Evolutionary conservation across 2,113 vertebrate species (phyloP).

Genomic region (Otus sunia): DNA sequence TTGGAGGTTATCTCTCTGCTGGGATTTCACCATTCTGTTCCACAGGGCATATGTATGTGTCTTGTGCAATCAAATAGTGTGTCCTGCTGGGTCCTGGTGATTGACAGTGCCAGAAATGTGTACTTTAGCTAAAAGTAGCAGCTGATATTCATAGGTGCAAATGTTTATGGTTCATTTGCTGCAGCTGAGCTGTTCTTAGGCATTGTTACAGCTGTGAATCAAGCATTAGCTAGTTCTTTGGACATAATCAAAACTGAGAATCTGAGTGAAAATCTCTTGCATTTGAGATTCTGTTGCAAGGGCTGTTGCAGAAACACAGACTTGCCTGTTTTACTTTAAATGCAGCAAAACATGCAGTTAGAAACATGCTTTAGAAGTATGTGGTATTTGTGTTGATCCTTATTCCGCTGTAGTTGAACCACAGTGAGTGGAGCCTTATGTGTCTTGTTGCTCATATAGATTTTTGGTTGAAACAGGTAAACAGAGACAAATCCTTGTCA

Average conservation of each 20-base stretch:
- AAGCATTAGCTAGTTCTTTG: background rate
- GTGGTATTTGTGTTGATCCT: background rate
- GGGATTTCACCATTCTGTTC: background rate
- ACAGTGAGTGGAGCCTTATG: background rate
- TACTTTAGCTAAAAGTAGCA: background rate
- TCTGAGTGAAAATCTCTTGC: background rate
- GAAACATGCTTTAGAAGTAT: background rate
- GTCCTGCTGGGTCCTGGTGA: background rate
- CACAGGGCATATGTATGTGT: background rate
- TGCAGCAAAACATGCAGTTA: background rate
- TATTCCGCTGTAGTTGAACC: background rate
- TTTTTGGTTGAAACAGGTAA: background rate
- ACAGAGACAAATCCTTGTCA: background rate
- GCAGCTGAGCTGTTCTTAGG: background rate
- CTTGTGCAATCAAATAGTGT: background rate
- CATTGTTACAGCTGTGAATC: background rate
- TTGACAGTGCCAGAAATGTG: background rate
- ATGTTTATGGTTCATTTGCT: background rate
- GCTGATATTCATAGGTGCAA: background rate
- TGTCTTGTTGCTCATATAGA: background rate
- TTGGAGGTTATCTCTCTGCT: background rate
- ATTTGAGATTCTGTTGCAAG: background rate
- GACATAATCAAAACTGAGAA: background rate
- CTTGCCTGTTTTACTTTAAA: background rate
- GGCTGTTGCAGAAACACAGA: background rate